These are phyloP conservation scores for Pristionchus japonicus DNA, from an alignment of 2,888 invertebrate species.

Conservation along the genomic window DNA sequence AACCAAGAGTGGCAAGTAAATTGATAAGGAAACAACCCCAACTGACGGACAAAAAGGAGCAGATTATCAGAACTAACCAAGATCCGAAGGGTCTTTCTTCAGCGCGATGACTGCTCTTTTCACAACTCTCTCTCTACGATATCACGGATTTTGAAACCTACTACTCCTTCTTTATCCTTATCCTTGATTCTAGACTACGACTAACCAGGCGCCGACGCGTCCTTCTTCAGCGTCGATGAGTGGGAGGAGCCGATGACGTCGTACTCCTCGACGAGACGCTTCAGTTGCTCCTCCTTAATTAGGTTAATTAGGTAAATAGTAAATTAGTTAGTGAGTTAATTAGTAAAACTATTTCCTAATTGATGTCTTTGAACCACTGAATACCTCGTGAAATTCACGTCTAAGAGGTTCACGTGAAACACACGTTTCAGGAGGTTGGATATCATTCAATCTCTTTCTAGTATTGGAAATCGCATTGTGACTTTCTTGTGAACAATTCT, in stretches of 20 bases:
- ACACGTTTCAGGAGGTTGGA: background rate
- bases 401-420: too few species aligned
- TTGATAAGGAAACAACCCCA: background rate
- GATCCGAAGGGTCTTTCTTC: background rate
- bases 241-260: background rate
- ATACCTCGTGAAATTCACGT: too few species aligned
- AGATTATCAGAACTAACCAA: background rate
- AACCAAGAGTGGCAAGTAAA: background rate
- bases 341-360: background rate
- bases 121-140: too few species aligned
- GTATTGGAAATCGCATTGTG: background rate
- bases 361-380: background rate
- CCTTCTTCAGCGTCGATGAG: conserved; percentile 1
- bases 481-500: too few species aligned
- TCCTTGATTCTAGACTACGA: background rate
- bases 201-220: background rate
- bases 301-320: too few species aligned
- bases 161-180: background rate
- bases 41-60: background rate
- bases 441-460: too few species aligned
- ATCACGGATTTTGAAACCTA: too few species aligned
- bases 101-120: background rate
- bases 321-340: background rate
- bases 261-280: conserved; percentile 20
- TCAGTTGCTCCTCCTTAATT: conserved; percentile 43